Conservation (phyloP, 2,888 invertebrate genomes). For the Geophilus truncorum region DNA sequence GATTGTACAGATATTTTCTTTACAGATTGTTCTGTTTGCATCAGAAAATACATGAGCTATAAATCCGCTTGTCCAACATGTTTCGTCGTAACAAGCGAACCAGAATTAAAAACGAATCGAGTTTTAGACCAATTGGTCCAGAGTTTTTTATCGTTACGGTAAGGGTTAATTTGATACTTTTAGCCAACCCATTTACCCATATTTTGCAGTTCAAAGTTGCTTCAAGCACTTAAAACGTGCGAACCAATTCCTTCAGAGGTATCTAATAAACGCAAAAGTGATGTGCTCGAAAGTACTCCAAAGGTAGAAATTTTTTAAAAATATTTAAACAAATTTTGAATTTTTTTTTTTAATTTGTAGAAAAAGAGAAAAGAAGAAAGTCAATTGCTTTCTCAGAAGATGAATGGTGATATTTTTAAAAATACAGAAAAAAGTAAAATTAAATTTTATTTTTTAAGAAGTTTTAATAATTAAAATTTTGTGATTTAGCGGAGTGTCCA, state of each 20-base stretch:
- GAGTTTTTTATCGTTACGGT: conserved; percentile 42
- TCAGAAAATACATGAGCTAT: conserved; percentile 53
- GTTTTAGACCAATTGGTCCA: conserved; percentile 51
- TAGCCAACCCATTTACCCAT: neutral
- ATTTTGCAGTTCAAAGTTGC: conserved; percentile 1
- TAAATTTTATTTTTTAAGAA: neutral
- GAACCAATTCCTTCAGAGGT: too few relatives aligned
- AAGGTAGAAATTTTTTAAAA: neutral
- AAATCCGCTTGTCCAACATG: conserved; percentile 54
- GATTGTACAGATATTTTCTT: conserved; percentile 37
- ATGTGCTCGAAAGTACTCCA: neutral
- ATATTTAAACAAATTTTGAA: neutral
- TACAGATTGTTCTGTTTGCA: conserved; percentile 55
- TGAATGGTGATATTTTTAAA: neutral
- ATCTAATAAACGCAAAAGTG: neutral
- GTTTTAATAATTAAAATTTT: neutral
- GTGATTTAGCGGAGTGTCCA: conserved; percentile 48
- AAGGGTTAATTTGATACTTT: too few relatives aligned
- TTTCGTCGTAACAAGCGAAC: conserved; percentile 49
- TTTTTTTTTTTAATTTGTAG: conserved; percentile 40
- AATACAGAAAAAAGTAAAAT: neutral
- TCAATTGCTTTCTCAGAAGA: neutral
- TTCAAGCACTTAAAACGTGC: neutral
- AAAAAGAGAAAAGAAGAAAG: conserved; percentile 44
- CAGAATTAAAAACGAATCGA: conserved; percentile 52